phyloP scores from a whole-genome alignment of 2,888 invertebrate species.

The Galerucella pusilla region DNA sequence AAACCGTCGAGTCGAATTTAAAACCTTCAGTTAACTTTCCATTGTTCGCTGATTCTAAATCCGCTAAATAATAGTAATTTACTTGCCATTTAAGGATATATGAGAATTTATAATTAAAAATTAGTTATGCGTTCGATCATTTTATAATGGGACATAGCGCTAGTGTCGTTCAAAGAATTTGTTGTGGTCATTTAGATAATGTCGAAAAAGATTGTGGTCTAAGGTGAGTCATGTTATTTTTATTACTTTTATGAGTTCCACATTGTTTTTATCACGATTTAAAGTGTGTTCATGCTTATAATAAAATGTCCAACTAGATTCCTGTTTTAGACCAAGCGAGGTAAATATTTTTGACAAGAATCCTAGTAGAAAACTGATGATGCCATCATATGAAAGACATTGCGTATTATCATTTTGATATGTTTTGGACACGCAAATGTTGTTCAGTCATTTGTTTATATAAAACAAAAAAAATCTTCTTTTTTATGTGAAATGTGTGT shows the following conservation, averaged over 20 bases:
- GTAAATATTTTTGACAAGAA: too few species aligned
- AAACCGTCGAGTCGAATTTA: not conserved
- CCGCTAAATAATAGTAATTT: not conserved
- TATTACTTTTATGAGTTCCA: not conserved
- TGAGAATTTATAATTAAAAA: not conserved
- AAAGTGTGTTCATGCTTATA: too few species aligned
- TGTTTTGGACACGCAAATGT: too few species aligned
- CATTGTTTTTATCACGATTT: not conserved
- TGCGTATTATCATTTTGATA: too few species aligned
- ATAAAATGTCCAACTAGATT: too few species aligned
- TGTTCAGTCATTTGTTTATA: too few species aligned
- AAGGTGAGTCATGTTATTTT: not conserved
- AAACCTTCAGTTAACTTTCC: slow-evolving; percentile 1
- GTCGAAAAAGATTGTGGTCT: slow-evolving; percentile 16
- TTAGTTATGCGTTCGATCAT: not conserved
- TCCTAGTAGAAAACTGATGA: too few species aligned
- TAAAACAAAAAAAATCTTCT: too few species aligned
- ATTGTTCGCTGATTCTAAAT: not conserved
- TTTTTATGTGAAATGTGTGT: too few species aligned
- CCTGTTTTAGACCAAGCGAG: too few species aligned
- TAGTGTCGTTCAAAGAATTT: slow-evolving; percentile 15
- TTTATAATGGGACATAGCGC: slow-evolving; percentile 20
- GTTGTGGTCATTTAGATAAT: slow-evolving; percentile 22
- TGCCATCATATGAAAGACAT: too few species aligned
- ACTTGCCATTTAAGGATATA: not conserved